Conservation (phyloP, 1,140 invertebrate genomes). For the Akabosia matsudoensis region DNA sequence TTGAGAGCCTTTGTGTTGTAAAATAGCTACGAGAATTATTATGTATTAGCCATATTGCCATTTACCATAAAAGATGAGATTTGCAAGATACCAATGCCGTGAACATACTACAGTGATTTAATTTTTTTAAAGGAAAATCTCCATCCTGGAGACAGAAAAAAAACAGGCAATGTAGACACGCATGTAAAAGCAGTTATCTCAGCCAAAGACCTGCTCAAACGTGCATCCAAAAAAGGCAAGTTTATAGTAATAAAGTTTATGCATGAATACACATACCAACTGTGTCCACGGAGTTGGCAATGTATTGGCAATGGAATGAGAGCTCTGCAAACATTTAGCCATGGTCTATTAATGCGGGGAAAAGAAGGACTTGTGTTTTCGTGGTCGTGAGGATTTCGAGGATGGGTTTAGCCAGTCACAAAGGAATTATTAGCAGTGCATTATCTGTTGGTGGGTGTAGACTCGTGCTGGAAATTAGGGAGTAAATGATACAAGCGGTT, state of each 20-base stretch:
- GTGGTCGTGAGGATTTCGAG: constrained; percentile 18
- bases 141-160: no score
- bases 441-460: background rate
- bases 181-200: no score
- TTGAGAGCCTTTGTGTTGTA: no score
- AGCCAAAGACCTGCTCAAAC: background rate
- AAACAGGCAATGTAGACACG: no score
- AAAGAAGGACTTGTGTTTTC: background rate
- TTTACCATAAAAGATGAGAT: no score
- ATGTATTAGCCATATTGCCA: background rate
- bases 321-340: background rate
- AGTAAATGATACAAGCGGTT: no score
- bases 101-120: no score
- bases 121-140: no score
- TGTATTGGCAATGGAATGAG: background rate
- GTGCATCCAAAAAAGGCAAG: background rate
- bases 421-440: background rate
- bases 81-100: no score
- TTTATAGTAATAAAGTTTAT: background rate
- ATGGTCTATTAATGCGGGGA: background rate
- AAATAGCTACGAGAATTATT: background rate
- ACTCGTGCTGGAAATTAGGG: no score
- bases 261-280: background rate
- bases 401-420: background rate
- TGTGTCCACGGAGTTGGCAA: no score